Base-by-base conservation (phyloP, 64 coral and sea anemone species). In the Pachyseris speciosa region DNA sequence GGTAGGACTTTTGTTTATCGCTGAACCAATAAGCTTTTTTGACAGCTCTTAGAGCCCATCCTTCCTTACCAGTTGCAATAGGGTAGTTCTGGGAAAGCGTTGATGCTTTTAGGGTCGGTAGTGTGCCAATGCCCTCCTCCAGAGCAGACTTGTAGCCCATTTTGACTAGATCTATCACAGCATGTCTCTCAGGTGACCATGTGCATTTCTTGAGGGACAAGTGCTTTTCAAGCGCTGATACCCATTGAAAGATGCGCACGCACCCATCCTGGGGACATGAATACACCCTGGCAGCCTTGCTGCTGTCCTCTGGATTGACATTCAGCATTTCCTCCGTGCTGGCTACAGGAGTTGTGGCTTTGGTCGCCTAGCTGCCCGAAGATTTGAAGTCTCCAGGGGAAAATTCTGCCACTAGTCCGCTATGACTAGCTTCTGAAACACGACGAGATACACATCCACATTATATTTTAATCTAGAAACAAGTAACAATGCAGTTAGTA, bases 201-300 rank as follows among this genome's bases (percentile, higher is more conserved):
- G 88, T 52, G 52, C 88, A 91, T 81, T 91, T 91, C 69, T 81
- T 75, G 16, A 71, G 41, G 3, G 74, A 79, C 27, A 90, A 26
- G 55, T 78, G 73, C 74, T 89, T 77, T 77, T 77, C 84, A 55
- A 88, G 73, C 28, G 86, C 67, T 8, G 85, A 58, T 53, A 88
- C 29, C 50, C 70, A 60, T 80, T 80, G 74, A 90, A 90, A 90
- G 30, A 90, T 64, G 28, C 58, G 76, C 7, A 83, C 42, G 75
- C 44, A 83, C 26, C 88, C 74, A 68, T 90, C 74, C 66, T 90
- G 87, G 24, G 72, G 72, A 42, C 87, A 89, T 37, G 30, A 77
- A 74, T 64, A 89, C 2, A 89, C 74, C 19, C 59, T 39, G 17
- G 72, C 57, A 47, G 53, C 28, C 28, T 71, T 37, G 19, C 20